Conservation (phyloP, 37 sponge, comb jelly and placozoan genomes). For the Corticium candelabrum region DNA sequence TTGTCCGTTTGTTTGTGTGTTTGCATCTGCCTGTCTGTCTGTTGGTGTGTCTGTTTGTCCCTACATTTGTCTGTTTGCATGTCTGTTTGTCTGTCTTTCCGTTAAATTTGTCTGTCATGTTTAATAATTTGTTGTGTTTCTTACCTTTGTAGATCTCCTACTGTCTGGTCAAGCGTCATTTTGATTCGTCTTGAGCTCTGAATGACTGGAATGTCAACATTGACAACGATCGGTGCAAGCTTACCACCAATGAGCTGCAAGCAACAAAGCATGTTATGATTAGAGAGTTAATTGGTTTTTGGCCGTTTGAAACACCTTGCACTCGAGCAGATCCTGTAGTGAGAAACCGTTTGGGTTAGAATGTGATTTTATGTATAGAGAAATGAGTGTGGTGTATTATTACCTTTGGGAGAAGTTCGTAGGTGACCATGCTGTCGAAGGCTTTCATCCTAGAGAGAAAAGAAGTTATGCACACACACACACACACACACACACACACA, state of each 20-base stretch:
- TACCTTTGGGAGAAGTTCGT: not conserved
- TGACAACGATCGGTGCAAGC: constrained; percentile 47
- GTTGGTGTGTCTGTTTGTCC: too few relatives aligned
- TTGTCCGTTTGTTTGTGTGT: too few relatives aligned
- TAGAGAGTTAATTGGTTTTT: too few relatives aligned
- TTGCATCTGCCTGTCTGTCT: too few relatives aligned
- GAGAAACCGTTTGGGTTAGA: not conserved
- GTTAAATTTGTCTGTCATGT: not conserved
- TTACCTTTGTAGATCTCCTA: constrained; percentile 80
- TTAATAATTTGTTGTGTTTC: not conserved
- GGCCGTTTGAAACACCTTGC: not conserved
- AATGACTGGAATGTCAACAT: constrained; percentile 57
- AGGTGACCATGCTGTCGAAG: not conserved
- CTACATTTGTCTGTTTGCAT: too few relatives aligned
- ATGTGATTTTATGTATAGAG: not conserved
- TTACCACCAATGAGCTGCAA: constrained; percentile 47
- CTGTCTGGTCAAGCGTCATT: constrained; percentile 75
- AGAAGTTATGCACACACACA: not conserved
- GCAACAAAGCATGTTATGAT: too few relatives aligned
- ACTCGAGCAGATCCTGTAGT: not conserved
- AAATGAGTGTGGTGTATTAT: not conserved
- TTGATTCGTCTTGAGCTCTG: constrained; percentile 63
- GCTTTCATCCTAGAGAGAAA: not conserved
- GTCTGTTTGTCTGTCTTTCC: too few relatives aligned
- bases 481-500: constrained; percentile 20